Evolutionary conservation across 35 echinoderm and acorn worm species (phyloP).

Genomic region (Eucidaris tribuloides): DNA sequence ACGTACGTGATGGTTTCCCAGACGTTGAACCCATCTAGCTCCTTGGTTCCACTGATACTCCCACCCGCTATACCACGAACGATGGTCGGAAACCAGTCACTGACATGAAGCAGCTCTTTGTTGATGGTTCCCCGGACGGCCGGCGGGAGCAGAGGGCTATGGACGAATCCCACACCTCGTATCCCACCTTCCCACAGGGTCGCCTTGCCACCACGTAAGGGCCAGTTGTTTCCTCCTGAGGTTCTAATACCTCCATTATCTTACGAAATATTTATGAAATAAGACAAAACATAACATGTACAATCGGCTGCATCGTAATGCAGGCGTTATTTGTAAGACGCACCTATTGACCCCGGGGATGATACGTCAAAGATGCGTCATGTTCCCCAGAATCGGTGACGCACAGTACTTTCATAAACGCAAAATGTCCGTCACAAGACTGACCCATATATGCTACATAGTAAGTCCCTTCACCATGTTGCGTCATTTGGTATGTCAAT

Average conservation of each 20-base stretch:
- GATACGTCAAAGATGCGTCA: too few species aligned
- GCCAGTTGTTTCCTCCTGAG: slow-evolving; percentile 35
- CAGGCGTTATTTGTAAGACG: too few species aligned
- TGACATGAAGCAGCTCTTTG: neutral
- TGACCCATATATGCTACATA: too few species aligned
- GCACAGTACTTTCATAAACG: too few species aligned
- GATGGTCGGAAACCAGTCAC: slow-evolving; percentile 35
- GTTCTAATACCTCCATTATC: slow-evolving; percentile 8
- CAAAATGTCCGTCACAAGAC: too few species aligned
- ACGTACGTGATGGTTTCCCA: slow-evolving; percentile 5
- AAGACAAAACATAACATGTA: too few species aligned
- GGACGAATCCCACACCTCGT: slow-evolving; percentile 21
- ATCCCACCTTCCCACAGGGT: slow-evolving; percentile 25
- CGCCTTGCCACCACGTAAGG: slow-evolving; percentile 7
- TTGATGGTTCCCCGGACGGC: neutral
- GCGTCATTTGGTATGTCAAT: too few species aligned
- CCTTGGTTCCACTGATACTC: neutral
- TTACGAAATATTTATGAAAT: too few species aligned
- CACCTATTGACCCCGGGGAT: too few species aligned
- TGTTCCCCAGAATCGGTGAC: too few species aligned
- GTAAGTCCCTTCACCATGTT: too few species aligned
- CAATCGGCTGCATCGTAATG: too few species aligned
- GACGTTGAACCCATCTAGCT: slow-evolving; percentile 22
- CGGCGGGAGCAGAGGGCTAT: slow-evolving; percentile 7
- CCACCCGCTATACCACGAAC: slow-evolving; percentile 11